Evolutionary conservation across 2,888 invertebrate species (phyloP).

Genomic region (Oithona nana): DNA sequence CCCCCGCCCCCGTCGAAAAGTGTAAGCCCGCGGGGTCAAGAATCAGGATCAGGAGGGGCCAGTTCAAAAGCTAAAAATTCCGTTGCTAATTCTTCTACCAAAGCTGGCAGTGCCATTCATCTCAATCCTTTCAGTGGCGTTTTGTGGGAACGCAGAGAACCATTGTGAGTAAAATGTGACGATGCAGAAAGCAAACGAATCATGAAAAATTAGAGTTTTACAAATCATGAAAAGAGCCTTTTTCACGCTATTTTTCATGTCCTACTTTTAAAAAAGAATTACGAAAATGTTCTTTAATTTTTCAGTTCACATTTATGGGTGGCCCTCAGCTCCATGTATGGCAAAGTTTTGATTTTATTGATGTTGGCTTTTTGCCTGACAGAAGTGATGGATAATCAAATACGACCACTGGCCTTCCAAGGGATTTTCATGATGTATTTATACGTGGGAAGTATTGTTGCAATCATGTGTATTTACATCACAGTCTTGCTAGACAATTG

Average conservation of each 20-base stretch:
- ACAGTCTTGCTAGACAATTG: slow-evolving; percentile 36
- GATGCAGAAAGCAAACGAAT: no score
- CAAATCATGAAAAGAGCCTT: not conserved
- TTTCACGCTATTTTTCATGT: not conserved
- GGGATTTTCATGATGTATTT: slow-evolving; percentile 35
- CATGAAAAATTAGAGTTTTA: no score
- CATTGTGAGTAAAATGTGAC: not conserved
- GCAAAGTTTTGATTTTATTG: slow-evolving; percentile 33
- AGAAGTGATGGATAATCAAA: slow-evolving; percentile 36
- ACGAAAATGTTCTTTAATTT: slow-evolving; percentile 20
- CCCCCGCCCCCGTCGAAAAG: not conserved
- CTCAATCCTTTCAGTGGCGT: slow-evolving; percentile 15
- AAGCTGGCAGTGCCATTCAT: not conserved
- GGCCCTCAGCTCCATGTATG: slow-evolving; percentile 35
- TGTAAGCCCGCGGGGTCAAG: not conserved
- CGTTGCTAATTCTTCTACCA: not conserved
- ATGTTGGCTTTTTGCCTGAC: slow-evolving; percentile 35
- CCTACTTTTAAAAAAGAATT: not conserved
- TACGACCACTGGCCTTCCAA: slow-evolving; percentile 34
- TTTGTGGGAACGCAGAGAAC: slow-evolving; percentile 16
- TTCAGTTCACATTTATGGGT: slow-evolving; percentile 34
- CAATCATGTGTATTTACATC: slow-evolving; percentile 36
- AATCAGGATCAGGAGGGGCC: not conserved
- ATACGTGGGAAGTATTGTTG: slow-evolving; percentile 35
- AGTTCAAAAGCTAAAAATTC: not conserved